Conservation (phyloP, 2,888 invertebrate species). For the Lacanobia oleracea region DNA sequence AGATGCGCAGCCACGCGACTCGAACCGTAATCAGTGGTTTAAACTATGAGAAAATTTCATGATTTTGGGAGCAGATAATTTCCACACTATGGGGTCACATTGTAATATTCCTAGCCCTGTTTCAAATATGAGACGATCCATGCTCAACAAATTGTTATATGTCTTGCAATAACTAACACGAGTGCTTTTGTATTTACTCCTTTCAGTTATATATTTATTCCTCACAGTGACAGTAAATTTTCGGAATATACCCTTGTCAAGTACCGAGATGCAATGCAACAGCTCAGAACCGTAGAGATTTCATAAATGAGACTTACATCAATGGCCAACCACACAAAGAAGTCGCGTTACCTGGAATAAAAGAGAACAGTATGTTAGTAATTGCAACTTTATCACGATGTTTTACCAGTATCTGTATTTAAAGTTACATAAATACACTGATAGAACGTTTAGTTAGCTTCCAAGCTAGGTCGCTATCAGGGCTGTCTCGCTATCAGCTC, state of each 20-base stretch:
- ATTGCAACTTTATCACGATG: constrained; percentile 45
- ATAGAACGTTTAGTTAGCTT: constrained; percentile 48
- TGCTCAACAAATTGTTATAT: neutral
- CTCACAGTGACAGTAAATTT: too few relatives aligned
- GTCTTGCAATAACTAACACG: neutral
- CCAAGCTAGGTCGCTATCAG: constrained; percentile 43
- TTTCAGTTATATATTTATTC: too few relatives aligned
- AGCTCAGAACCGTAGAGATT: neutral
- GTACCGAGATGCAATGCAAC: neutral
- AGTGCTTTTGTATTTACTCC: too few relatives aligned
- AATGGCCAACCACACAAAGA: constrained; percentile 8
- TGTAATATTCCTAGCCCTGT: neutral
- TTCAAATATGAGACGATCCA: neutral
- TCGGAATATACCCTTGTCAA: neutral
- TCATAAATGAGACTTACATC: constrained; percentile 19
- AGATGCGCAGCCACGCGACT: constrained; percentile 88
- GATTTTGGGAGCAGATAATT: constrained; percentile 52
- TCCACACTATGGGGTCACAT: constrained; percentile 11
- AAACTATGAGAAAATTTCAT: constrained; percentile 70
- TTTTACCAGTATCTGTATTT: constrained; percentile 36
- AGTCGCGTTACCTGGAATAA: constrained; percentile 45
- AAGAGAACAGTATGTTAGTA: constrained; percentile 32
- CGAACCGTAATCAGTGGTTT: constrained; percentile 76
- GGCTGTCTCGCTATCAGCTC: constrained; percentile 59
- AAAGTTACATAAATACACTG: constrained; percentile 45